Percentiles rank a stretch among this genome's conserved stretches.
phyloP scores from a whole-genome alignment of 2,797 vertebrate species.

The Syngnathus rostellatus region DNA sequence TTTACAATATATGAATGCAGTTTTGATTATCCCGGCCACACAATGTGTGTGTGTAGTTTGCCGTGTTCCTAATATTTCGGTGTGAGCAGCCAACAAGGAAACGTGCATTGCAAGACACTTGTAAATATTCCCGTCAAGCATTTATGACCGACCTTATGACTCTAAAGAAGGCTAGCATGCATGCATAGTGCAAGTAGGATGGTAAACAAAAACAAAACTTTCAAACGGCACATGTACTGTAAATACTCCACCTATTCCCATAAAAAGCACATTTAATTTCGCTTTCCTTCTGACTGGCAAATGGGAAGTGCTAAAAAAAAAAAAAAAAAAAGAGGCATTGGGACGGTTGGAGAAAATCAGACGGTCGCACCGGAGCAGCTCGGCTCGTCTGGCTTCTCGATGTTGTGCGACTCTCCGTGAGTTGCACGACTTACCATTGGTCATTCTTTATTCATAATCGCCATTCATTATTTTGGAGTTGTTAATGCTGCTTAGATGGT shows the following conservation, averaged over 20 bases:
- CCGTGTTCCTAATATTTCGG: too few species aligned
- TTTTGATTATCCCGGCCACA: too few species aligned
- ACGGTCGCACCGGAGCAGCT: neutral
- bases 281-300: constrained; percentile 48
- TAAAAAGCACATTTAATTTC: constrained; percentile 40
- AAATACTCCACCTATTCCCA: constrained; percentile 10
- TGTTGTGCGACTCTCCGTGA: neutral
- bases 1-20: too few species aligned
- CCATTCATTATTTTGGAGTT: constrained; percentile 5
- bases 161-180: neutral
- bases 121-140: neutral
- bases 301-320: constrained; percentile 24
- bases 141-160: neutral
- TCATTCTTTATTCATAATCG: constrained; percentile 57
- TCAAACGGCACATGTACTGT: neutral
- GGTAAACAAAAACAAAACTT: neutral
- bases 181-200: neutral
- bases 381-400: too few species aligned
- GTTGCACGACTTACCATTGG: constrained; percentile 51
- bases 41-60: too few species aligned
- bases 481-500: neutral
- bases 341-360: constrained; percentile 3
- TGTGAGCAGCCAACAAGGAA: neutral
- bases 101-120: neutral
- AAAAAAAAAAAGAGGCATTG: constrained; percentile 27